phyloP scores from a whole-genome alignment of 2,888 invertebrate species.

The Pherbina coryleti region DNA sequence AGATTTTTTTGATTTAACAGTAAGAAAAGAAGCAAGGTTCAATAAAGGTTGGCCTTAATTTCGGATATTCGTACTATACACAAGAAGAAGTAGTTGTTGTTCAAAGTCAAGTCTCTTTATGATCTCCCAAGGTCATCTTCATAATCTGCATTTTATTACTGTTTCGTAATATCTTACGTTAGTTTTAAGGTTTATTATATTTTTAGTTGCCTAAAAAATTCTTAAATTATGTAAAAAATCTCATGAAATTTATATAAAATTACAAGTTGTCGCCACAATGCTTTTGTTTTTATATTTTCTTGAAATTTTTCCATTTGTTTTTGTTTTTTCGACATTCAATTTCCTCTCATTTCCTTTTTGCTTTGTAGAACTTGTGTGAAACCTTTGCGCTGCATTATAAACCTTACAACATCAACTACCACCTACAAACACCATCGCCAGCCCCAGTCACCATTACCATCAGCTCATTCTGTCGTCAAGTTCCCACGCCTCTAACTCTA shows the following conservation, averaged over 20 bases:
- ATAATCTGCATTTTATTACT: no score
- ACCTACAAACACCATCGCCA: not conserved
- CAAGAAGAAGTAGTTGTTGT: no score
- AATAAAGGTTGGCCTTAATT: no score
- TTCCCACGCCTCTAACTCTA: not conserved
- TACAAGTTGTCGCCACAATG: not conserved
- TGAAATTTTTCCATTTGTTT: not conserved
- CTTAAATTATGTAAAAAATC: not conserved
- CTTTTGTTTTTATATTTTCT: not conserved
- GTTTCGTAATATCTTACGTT: not conserved
- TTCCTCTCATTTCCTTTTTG: slow-evolving; percentile 26
- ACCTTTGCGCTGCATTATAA: slow-evolving; percentile 5
- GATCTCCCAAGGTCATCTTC: no score
- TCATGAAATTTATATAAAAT: not conserved
- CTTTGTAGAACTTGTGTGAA: slow-evolving; percentile 22
- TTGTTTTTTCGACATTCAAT: slow-evolving; percentile 2
- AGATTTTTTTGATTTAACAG: not conserved
- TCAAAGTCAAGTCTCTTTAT: no score
- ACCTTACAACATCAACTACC: not conserved
- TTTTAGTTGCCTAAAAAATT: not conserved
- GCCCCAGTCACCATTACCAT: not conserved
- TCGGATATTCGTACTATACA: no score
- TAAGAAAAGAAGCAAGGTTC: no score
- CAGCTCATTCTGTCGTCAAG: not conserved
- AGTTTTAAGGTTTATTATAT: not conserved